These are phyloP conservation scores for Gryllus longicercus DNA, from an alignment of 2,888 invertebrate species.

Conservation along the genomic window DNA sequence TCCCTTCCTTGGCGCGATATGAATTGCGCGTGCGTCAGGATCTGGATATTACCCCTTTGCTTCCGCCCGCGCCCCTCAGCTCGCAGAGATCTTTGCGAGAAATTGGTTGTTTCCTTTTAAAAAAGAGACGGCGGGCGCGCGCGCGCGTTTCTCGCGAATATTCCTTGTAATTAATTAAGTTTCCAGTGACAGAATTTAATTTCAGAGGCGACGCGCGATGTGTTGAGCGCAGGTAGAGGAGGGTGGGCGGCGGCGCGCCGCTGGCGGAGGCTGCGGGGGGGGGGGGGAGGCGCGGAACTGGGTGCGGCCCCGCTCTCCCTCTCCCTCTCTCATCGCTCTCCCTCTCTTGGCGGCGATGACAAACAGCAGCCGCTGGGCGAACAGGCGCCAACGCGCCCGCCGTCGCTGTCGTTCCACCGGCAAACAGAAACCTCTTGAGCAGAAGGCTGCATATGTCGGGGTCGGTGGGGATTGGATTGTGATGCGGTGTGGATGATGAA, in stretches of 20 bases:
- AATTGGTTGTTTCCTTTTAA: neutral
- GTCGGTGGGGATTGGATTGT: too few species aligned
- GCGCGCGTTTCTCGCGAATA: neutral
- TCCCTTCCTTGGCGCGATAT: too few species aligned
- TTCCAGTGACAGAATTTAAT: conserved; percentile 17
- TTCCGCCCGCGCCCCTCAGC: too few species aligned
- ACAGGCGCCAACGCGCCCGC: neutral
- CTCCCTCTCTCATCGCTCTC: neutral
- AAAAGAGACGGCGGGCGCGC: neutral
- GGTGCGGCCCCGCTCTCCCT: neutral
- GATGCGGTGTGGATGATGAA: too few species aligned
- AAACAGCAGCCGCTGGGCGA: neutral
- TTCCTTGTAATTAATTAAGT: conserved; percentile 2
- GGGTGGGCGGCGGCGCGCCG: neutral
- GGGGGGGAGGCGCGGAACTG: neutral
- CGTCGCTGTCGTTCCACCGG: too few species aligned
- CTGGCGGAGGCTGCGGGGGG: neutral
- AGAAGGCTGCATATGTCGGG: too few species aligned
- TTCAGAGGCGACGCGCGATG: neutral
- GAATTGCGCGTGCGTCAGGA: too few species aligned
- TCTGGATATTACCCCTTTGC: too few species aligned
- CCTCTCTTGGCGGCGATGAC: neutral
- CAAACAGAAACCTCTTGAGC: too few species aligned
- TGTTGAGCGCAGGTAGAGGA: neutral
- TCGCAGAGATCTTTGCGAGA: neutral